phyloP scores from a whole-genome alignment of 1,140 invertebrate species.

The Anoplolepis gracilipes region DNA sequence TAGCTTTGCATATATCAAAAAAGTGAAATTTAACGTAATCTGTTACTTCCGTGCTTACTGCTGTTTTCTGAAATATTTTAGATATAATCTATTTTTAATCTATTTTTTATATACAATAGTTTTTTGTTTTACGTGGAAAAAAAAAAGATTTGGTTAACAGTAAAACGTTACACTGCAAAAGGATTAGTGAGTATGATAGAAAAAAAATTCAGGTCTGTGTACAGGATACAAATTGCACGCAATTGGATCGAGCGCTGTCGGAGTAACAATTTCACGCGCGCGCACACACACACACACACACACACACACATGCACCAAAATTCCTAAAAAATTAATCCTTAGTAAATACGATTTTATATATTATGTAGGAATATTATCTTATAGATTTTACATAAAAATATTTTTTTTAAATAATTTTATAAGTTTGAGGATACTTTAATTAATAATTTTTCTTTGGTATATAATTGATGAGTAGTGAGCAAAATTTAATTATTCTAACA shows the following conservation, averaged over 20 bases:
- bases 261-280: no score
- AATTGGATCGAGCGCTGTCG: background rate
- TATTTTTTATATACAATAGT: no score
- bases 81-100: background rate
- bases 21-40: constrained; percentile 1
- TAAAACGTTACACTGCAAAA: background rate
- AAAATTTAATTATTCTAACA: background rate
- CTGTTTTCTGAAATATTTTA: background rate
- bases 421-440: background rate
- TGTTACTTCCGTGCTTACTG: background rate
- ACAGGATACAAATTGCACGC: background rate
- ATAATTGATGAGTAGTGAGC: background rate
- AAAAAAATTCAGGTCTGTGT: background rate
- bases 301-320: no score
- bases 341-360: no score
- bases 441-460: background rate
- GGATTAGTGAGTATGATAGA: background rate
- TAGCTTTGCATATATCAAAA: background rate
- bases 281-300: no score
- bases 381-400: background rate
- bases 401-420: no score
- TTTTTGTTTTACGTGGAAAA: constrained; percentile 1
- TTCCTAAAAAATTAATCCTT: background rate
- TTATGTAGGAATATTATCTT: no score
- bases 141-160: background rate